phyloP scores from a whole-genome alignment of 2,113 vertebrate genomes.

The Gymnobelideus leadbeateri region DNA sequence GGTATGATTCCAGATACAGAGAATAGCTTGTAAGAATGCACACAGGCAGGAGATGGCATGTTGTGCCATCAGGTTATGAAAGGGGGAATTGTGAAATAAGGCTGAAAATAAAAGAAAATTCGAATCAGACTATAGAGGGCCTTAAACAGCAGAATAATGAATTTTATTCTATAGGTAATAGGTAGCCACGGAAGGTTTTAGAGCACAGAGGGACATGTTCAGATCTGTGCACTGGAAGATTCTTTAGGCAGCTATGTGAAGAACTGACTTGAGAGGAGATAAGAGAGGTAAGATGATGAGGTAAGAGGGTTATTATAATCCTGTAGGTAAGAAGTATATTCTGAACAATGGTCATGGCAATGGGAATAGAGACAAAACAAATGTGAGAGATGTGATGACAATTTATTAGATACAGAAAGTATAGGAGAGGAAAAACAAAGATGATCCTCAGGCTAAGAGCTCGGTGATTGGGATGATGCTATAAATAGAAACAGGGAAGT shows the following conservation, averaged over 20 bases:
- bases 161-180: background rate
- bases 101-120: background rate
- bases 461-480: background rate
- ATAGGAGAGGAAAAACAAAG: background rate
- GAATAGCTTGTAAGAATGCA: background rate
- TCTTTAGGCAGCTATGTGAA: background rate
- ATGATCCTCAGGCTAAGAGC: background rate
- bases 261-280: background rate
- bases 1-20: background rate
- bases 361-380: background rate
- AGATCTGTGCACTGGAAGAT: background rate
- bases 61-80: background rate
- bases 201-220: background rate
- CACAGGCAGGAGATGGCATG: background rate
- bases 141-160: background rate
- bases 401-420: background rate
- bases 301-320: background rate
- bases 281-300: background rate
- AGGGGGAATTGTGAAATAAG: background rate
- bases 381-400: background rate
- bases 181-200: background rate
- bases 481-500: background rate
- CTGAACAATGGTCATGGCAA: background rate
- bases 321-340: background rate
- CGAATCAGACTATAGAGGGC: background rate